Conservation (phyloP, 2,113 vertebrate genomes). For the Trinectes maculatus region DNA sequence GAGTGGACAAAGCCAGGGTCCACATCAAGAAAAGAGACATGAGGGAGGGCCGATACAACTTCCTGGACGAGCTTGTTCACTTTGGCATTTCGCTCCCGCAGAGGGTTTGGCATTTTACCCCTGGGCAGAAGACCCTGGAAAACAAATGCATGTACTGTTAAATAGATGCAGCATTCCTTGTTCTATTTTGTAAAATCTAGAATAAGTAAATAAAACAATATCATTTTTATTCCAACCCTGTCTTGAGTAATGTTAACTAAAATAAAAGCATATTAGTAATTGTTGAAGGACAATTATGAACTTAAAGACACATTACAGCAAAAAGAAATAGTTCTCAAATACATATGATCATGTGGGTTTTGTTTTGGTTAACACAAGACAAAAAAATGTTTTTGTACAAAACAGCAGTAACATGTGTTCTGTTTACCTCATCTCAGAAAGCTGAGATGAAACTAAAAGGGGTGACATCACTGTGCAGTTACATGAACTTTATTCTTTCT, state of each 20-base stretch:
- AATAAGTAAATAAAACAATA: too few species aligned
- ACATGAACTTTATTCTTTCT: conserved; percentile 24
- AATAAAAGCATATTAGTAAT: too few species aligned
- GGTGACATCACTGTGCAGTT: not conserved
- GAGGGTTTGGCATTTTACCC: conserved; percentile 86
- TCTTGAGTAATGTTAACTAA: too few species aligned
- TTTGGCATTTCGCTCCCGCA: conserved; percentile 84
- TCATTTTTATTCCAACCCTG: too few species aligned
- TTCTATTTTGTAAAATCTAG: not conserved
- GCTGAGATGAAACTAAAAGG: not conserved
- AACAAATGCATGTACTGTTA: conserved; percentile 24
- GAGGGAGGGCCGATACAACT: conserved; percentile 76
- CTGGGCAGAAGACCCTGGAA: conserved; percentile 87
- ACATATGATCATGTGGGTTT: not conserved
- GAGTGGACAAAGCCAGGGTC: conserved; percentile 90
- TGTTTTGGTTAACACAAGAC: not conserved
- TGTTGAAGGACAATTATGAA: not conserved
- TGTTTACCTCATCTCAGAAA: not conserved
- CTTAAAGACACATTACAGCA: too few species aligned
- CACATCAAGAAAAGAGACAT: conserved; percentile 84
- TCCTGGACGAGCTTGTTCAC: conserved; percentile 85
- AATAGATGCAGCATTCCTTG: not conserved
- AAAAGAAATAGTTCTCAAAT: not conserved
- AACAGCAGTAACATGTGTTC: too few species aligned
- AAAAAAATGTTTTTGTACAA: too few species aligned